These are phyloP conservation scores for Tetropium fuscum DNA, from an alignment of 2,888 invertebrate species.

Conservation along the genomic window DNA sequence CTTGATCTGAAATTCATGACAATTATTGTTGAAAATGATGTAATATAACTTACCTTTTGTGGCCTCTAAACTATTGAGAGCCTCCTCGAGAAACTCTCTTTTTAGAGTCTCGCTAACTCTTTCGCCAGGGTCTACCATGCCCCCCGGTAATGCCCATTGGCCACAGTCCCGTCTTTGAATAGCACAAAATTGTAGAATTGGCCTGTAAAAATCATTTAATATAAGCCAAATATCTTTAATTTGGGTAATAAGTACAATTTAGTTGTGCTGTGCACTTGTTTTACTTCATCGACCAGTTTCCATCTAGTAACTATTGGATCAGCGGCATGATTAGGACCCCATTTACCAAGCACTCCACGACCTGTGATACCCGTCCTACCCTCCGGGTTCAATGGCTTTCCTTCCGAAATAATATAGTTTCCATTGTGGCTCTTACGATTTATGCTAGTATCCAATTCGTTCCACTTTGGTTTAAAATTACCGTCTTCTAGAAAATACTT, in stretches of 20 bases:
- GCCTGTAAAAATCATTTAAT: constrained; percentile 66
- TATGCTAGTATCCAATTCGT: constrained; percentile 79
- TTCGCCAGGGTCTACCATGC: constrained; percentile 98
- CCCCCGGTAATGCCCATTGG: constrained; percentile 95
- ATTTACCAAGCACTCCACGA: constrained; percentile 89
- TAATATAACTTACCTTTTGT: constrained; percentile 68
- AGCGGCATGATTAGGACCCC: constrained; percentile 99
- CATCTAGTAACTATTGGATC: constrained; percentile 97
- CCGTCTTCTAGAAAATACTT: constrained; percentile 64
- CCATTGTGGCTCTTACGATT: constrained; percentile 82
- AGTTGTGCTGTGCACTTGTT: constrained; percentile 43
- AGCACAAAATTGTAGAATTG: constrained; percentile 90
- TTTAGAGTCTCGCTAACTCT: constrained; percentile 81
- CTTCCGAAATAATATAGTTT: constrained; percentile 71
- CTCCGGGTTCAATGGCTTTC: constrained; percentile 83
- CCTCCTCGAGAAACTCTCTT: constrained; percentile 97
- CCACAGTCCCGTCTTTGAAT: constrained; percentile 89
- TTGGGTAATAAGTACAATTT: constrained; percentile 42
- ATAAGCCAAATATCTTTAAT: background rate
- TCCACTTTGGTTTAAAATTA: constrained; percentile 81
- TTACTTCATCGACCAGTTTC: constrained; percentile 69
- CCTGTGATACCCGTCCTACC: constrained; percentile 93
- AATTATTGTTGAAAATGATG: too few species aligned
- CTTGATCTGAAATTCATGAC: constrained; percentile 38
- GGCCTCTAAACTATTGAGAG: constrained; percentile 79